A percentile compares a stretch with the other conserved stretches of the same genome.
Conservation (phyloP, 1,140 invertebrate genomes). For the Thaumetopoea pityocampa region DNA sequence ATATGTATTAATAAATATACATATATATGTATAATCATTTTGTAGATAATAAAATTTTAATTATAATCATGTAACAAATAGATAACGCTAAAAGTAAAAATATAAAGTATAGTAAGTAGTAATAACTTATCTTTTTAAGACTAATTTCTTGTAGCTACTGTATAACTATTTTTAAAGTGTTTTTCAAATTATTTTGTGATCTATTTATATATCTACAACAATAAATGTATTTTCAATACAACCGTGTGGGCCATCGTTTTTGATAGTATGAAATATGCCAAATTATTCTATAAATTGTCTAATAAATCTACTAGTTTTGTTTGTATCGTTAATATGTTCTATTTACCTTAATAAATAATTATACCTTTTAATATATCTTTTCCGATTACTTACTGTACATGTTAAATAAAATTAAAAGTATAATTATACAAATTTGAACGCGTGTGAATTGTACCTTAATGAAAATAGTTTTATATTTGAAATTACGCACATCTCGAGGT, state of each 20-base stretch:
- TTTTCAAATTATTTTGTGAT: constrained; percentile 43
- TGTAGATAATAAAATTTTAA: constrained; percentile 56
- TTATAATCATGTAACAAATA: constrained; percentile 59
- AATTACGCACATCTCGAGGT: constrained; percentile 3
- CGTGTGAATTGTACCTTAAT: constrained; percentile 50
- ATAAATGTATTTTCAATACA: constrained; percentile 38
- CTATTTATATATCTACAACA: constrained; percentile 21
- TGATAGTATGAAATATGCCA: constrained; percentile 39
- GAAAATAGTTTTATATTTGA: constrained; percentile 18
- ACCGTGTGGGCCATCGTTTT: constrained; percentile 32
- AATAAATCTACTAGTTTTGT: constrained; percentile 2
- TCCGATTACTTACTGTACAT: no score
- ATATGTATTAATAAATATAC: no score
- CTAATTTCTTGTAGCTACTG: constrained; percentile 38
- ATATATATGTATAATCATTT: constrained; percentile 37
- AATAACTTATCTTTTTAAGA: constrained; percentile 50
- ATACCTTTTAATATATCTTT: no score
- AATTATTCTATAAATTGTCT: constrained; percentile 29
- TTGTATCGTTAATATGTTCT: constrained; percentile 12
- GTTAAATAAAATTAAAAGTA: constrained; percentile 9
- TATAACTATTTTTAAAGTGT: constrained; percentile 41
- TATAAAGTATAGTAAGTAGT: constrained; percentile 47
- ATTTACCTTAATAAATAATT: no score
- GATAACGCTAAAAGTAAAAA: constrained; percentile 59
- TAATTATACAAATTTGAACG: constrained; percentile 27